Evolutionary conservation across 2,113 vertebrate genomes (phyloP).

Genomic region (Cephalophus harveyi): DNA sequence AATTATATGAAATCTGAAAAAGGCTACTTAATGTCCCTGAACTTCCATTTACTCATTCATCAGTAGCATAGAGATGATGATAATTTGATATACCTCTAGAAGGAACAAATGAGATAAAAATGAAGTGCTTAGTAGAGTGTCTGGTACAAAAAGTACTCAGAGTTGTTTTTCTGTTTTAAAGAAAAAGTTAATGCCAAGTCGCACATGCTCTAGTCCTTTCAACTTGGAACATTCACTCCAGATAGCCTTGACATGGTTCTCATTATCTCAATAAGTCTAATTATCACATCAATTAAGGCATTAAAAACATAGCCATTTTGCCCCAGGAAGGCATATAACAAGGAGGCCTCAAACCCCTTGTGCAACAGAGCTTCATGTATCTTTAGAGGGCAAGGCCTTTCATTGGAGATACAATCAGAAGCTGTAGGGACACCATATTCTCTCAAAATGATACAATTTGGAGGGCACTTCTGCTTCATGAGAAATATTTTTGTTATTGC

Average conservation of each 20-base stretch:
- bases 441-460: not conserved
- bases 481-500: not conserved
- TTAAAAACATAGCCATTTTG: not conserved
- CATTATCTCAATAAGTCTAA: not conserved
- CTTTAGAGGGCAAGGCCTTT: not conserved
- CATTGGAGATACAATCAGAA: not conserved
- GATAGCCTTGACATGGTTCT: not conserved
- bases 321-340: not conserved
- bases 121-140: not conserved
- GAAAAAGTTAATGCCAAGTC: not conserved
- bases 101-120: conserved; percentile 27
- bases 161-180: not conserved
- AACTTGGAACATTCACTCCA: conserved; percentile 2
- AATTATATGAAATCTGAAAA: not conserved
- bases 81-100: not conserved
- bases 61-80: not conserved
- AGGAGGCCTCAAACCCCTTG: not conserved
- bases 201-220: not conserved
- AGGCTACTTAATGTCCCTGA: not conserved
- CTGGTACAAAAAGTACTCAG: not conserved
- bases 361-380: not conserved
- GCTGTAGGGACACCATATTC: not conserved
- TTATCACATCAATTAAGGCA: not conserved
- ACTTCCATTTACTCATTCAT: not conserved
- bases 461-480: not conserved